Evolutionary conservation across 1,140 invertebrate genomes (phyloP), one percentile per base, ranked within the genome.

Genomic region (Formica exsecta): DNA sequence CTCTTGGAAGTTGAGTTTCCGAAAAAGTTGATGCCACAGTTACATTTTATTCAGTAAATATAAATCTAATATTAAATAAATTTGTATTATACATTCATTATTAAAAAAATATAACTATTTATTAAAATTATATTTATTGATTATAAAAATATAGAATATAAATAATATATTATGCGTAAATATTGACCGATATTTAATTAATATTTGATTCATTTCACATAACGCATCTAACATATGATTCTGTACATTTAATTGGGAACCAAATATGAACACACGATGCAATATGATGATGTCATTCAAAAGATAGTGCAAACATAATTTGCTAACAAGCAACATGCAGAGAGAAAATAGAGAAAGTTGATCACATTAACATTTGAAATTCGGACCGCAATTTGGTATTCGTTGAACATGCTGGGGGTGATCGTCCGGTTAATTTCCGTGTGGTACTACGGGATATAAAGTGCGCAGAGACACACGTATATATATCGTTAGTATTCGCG

Each of bases 361-460:
- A 81, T 81, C 66, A 9, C 48, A 81, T 81, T 81, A 81, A 71
- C 54, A 81, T 81, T 81, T 73, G 66, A 81, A 73, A 81, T 81
- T 61, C 66, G 22, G 38, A 5, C 54, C 38, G 79, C 38, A 38
- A 54, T 59, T 74, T 64, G 41, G 41, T 68, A 48, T 73, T 73
- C 68, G 38, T 74, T 74, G 38, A 57, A 41, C 32, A 32, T 7
- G 66, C 44, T 9, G 25, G 68, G 54, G 54, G 79, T 74, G 79
- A 74, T 62, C 25, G 68, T 36, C 54, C 54, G 68, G 54, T 83
- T 83, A 83, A 83, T 83, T 83, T 83, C 11, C 29, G 19, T n/a
- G 25, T 48, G 11, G n/a, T 29, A 54, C 66, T 61, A 22, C 41
- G 29, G 38, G 19, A 29, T 48, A 70, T 32, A 80, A 80, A 80